Conservation (phyloP, 2,888 invertebrate genomes). For the Glyphotaelius pellucidus region DNA sequence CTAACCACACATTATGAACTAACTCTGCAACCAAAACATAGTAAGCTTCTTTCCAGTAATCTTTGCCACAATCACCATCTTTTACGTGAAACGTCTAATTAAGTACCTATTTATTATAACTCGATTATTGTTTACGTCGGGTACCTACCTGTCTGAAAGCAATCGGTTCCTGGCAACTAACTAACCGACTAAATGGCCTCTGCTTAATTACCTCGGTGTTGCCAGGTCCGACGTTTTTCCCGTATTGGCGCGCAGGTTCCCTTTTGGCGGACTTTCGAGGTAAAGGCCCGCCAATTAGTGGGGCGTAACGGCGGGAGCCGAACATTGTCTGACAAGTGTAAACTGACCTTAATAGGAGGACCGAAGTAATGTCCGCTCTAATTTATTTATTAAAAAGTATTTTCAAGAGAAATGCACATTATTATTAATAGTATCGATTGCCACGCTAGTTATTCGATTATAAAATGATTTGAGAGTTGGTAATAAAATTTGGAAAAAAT, state of each 20-base stretch:
- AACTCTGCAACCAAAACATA: not conserved
- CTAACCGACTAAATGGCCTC: slow-evolving; percentile 21
- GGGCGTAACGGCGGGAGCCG: slow-evolving; percentile 65
- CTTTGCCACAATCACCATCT: not conserved
- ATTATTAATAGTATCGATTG: not conserved
- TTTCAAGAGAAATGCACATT: not conserved
- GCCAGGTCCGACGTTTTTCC: slow-evolving; percentile 2
- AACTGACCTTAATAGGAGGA: not conserved
- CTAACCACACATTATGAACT: not conserved
- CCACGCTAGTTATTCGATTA: not conserved
- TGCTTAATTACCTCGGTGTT: slow-evolving; percentile 28
- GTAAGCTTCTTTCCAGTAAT: not conserved
- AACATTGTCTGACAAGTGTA: slow-evolving; percentile 20
- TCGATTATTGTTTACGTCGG: not conserved
- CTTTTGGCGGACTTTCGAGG: slow-evolving; percentile 21
- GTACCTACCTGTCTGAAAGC: not conserved
- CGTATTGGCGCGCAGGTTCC: slow-evolving; percentile 34
- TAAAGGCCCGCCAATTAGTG: slow-evolving; percentile 60
- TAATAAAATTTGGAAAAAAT: not conserved
- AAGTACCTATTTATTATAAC: not conserved
- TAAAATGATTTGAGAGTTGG: not conserved
- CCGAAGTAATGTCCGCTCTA: not conserved
- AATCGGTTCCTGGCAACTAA: slow-evolving; percentile 19
- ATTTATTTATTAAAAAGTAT: not conserved
- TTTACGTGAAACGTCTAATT: not conserved